A percentile compares a stretch with the other conserved stretches of the same genome.
These are phyloP conservation scores for Carposina sasakii DNA, from an alignment of 1,140 invertebrate genomes.

Conservation along the genomic window DNA sequence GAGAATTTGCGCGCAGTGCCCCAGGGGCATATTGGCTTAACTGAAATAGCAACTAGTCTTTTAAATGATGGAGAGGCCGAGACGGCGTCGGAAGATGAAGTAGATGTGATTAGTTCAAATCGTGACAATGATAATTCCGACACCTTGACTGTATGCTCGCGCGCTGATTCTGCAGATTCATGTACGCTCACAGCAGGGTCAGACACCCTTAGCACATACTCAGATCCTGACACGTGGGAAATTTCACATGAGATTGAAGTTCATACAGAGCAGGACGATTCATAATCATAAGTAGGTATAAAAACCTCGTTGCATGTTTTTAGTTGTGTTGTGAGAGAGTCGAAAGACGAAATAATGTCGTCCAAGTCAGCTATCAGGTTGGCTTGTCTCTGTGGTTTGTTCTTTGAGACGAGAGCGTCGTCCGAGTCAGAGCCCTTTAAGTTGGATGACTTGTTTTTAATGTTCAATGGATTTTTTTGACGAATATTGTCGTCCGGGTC, in stretches of 20 bases:
- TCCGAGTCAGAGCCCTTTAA: too few relatives aligned
- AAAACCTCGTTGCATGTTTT: too few relatives aligned
- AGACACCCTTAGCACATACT: conserved; percentile 19
- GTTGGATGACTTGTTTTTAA: too few relatives aligned
- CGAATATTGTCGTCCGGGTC: too few relatives aligned
- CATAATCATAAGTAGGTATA: too few relatives aligned
- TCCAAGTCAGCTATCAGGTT: too few relatives aligned
- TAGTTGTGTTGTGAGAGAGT: too few relatives aligned
- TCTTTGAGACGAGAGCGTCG: too few relatives aligned
- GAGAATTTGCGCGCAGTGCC: conserved; percentile 30
- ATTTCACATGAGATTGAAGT: conserved; percentile 1
- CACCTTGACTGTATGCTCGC: conserved; percentile 18
- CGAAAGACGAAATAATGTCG: too few relatives aligned
- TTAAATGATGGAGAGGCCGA: conserved; percentile 27
- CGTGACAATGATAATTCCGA: conserved; percentile 12
- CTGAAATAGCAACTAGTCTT: conserved; percentile 23
- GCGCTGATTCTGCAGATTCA: conserved; percentile 13
- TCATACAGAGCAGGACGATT: conserved; percentile 13
- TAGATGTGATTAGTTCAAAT: conserved; percentile 11
- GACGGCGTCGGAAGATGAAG: conserved; percentile 27
- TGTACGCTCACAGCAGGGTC: conserved; percentile 20
- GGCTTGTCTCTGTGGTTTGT: too few relatives aligned
- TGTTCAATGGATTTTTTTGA: too few relatives aligned
- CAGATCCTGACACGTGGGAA: conserved; percentile 21
- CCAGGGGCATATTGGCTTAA: conserved; percentile 19